Percentiles rank a stretch among this genome's conserved stretches.
These are phyloP conservation scores for Triplophysa rosa DNA, from an alignment of 2,113 vertebrate species.

Conservation along the genomic window DNA sequence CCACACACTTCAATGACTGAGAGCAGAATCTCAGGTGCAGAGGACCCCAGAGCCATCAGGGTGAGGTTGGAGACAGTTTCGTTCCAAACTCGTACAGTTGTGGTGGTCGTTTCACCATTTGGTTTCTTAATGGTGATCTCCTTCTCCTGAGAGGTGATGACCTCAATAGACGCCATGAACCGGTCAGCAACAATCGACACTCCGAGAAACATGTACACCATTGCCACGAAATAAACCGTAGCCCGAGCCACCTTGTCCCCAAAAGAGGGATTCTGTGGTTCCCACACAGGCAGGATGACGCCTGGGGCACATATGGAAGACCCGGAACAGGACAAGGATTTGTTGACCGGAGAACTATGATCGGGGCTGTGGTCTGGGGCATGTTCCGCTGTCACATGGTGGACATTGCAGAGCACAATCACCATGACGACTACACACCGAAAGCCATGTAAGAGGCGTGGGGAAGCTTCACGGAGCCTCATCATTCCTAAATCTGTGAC, in stretches of 20 bases:
- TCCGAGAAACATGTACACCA: constrained; percentile 98
- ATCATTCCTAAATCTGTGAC: constrained; percentile 68
- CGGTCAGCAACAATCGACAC: constrained; percentile 97
- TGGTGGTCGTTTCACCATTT: constrained; percentile 94
- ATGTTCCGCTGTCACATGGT: constrained; percentile 61
- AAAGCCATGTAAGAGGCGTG: constrained; percentile 69
- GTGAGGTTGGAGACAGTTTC: constrained; percentile 98
- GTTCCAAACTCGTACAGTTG: constrained; percentile 96
- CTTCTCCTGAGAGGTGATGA: constrained; percentile 96
- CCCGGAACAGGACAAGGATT: constrained; percentile 76
- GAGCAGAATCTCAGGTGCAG: constrained; percentile 94
- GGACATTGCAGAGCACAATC: constrained; percentile 75
- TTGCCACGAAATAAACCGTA: constrained; percentile 95
- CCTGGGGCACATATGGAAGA: constrained; percentile 81
- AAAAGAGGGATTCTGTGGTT: constrained; percentile 91
- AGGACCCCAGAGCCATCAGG: constrained; percentile 95
- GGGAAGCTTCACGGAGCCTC: constrained; percentile 65
- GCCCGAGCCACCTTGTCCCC: constrained; percentile 97
- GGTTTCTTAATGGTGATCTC: constrained; percentile 99
- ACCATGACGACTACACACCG: constrained; percentile 70
- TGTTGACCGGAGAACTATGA: constrained; percentile 66
- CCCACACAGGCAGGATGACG: constrained; percentile 92
- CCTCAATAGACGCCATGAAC: constrained; percentile 99
- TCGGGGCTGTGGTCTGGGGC: constrained; percentile 62
- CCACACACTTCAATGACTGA: constrained; percentile 96